These are phyloP conservation scores for Graptemys geographica DNA, from an alignment of 2,797 vertebrate genomes.

Conservation along the genomic window DNA sequence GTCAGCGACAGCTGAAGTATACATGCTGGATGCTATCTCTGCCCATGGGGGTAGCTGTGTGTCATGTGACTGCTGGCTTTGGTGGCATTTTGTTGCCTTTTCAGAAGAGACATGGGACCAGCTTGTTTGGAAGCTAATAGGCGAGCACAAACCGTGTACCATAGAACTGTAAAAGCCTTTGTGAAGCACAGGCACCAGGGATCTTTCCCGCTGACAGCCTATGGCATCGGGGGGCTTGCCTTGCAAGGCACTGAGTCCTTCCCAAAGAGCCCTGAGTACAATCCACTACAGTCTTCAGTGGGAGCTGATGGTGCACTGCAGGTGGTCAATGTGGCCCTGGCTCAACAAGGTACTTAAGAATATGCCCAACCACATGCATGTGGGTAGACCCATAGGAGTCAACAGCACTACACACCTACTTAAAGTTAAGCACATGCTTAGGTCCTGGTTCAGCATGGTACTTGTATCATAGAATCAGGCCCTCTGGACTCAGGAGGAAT, in stretches of 20 bases:
- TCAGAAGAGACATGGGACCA: slow-evolving; percentile 54
- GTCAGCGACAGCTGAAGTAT: slow-evolving; percentile 71
- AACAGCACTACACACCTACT: neutral
- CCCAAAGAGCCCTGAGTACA: neutral
- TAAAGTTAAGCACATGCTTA: neutral
- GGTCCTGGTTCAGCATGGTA: neutral
- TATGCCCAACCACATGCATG: too few relatives aligned
- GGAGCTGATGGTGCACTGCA: neutral
- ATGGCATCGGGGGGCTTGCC: too few relatives aligned
- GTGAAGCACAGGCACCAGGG: neutral
- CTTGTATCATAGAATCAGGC: neutral
- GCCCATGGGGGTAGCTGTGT: slow-evolving; percentile 52
- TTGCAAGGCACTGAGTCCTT: neutral
- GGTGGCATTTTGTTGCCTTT: slow-evolving; percentile 63
- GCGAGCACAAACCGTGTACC: slow-evolving; percentile 35
- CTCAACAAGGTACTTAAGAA: neutral
- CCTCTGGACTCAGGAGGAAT: neutral
- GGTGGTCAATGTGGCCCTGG: neutral
- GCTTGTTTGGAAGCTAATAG: slow-evolving; percentile 66
- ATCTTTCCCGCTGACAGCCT: neutral
- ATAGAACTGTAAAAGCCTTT: slow-evolving; percentile 58
- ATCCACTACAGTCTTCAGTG: neutral
- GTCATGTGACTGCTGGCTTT: slow-evolving; percentile 70
- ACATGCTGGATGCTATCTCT: slow-evolving; percentile 48
- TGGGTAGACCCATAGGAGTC: too few relatives aligned